Percentiles rank a stretch among this genome's conserved stretches.
Conservation (phyloP, 2,797 vertebrate species). For the Ataeniobius toweri region DNA sequence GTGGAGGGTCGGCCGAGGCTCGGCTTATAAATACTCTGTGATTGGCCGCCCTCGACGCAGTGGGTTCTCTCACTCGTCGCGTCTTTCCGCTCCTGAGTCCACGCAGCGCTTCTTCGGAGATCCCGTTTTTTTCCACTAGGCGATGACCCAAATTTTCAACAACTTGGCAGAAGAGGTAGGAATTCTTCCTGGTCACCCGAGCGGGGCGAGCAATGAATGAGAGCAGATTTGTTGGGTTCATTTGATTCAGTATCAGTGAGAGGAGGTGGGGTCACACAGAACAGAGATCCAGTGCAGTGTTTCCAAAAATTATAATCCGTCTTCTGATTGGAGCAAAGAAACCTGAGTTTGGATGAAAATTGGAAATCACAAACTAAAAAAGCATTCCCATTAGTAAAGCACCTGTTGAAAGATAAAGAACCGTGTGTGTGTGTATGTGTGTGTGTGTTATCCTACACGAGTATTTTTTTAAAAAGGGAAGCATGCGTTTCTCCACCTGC, state of each 20-base stretch:
- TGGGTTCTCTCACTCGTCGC: neutral
- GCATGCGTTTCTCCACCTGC: neutral
- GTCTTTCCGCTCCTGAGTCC: neutral
- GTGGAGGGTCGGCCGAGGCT: conserved; percentile 27
- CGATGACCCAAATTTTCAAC: conserved; percentile 42
- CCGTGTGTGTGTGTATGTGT: neutral
- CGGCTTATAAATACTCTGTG: conserved; percentile 34
- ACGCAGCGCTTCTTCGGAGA: neutral
- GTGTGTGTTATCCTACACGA: neutral
- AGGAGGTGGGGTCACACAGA: neutral
- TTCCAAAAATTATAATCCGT: neutral
- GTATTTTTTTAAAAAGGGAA: neutral
- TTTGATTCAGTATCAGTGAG: conserved; percentile 11
- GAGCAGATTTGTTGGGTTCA: conserved; percentile 13
- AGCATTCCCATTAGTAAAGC: too few species aligned
- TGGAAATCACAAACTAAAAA: neutral
- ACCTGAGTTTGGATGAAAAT: neutral
- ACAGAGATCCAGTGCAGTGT: neutral
- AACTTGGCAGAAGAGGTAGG: conserved; percentile 55
- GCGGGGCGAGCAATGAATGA: conserved; percentile 20
- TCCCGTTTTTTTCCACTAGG: conserved; percentile 31
- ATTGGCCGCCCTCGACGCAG: neutral
- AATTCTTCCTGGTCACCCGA: conserved; percentile 29
- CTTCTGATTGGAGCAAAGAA: neutral
- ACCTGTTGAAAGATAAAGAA: neutral